Evolutionary conservation across 2,797 vertebrate species (phyloP).

Genomic region (Ispidina picta): DNA sequence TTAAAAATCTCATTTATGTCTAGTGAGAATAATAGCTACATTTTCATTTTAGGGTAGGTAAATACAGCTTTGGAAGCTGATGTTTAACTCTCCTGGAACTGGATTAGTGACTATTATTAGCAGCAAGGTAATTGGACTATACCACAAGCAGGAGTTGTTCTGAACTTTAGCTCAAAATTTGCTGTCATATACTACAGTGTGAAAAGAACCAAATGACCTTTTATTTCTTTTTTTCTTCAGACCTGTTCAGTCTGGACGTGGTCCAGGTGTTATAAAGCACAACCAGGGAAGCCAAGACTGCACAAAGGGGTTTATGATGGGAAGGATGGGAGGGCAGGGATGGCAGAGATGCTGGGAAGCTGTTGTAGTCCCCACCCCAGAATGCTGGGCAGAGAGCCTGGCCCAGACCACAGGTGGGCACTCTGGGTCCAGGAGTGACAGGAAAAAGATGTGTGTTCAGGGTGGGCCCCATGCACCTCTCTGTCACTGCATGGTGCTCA

Average conservation of each 20-base stretch:
- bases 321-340: neutral
- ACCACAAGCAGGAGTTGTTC: neutral
- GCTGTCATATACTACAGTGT: neutral
- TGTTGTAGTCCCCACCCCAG: neutral
- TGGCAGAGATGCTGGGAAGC: neutral
- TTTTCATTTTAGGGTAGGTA: slow-evolving; percentile 59
- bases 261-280: neutral
- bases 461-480: neutral
- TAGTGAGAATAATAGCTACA: neutral
- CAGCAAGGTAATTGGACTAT: neutral
- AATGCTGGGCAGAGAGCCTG: neutral
- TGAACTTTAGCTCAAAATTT: neutral
- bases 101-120: neutral
- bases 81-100: slow-evolving; percentile 12
- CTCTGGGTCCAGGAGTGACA: fast-evolving
- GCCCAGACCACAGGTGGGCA: neutral
- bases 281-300: fast-evolving
- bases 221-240: neutral
- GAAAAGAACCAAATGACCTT: neutral
- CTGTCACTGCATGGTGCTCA: fast-evolving
- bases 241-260: neutral
- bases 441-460: neutral
- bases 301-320: fast-evolving
- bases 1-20: neutral
- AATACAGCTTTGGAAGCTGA: slow-evolving; percentile 51